Base-by-base conservation (phyloP, 2,888 invertebrate species). In the Drosophila austrosaltans region DNA sequence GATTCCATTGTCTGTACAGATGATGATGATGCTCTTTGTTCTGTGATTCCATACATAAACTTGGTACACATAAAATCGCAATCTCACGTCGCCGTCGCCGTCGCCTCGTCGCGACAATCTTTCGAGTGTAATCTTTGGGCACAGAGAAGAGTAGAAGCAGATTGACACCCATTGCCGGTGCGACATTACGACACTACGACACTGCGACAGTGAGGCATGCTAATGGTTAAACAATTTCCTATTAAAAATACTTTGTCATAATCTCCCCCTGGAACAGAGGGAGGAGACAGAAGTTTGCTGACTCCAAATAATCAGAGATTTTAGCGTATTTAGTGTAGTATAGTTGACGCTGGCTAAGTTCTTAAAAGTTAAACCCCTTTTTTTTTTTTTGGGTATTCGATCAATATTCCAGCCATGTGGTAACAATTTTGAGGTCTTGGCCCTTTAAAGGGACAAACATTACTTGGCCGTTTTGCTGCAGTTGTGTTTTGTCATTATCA, bases 51-150 rank as follows among this genome's bases (percentile, higher is more conserved):
- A 68, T 62, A 32, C 69, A 72, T 36, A 36, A 36, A 78, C 75
- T 74, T 74, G 76, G 75, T 77, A 75, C 75, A 81, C 79, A 84
- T 85, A 84, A 85, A 87, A 81, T n/a, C 63, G 85, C 87, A 85
- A 85, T 84, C 72, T 85, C 84, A 85, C 84, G 87, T 85, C 72
- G 64, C 32, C 84, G 87, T 87, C 72, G 64, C 32, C 16, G 72
- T 10, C 59, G 42, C 12, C 62, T 39, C 12, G 12, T 39, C 42
- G 42, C 16, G 48, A 48, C 79, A 83, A 83, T 83, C 83, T 83
- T 82, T 85, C 76, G 63, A 81, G 72, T 62, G 66, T 79, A 83
- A 83, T 83, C 82, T 80, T 16, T 22, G 10, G 2, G 36, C 16
- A 16, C 28, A 28, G 36, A 10, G 10, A 22, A 28, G 10, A 44